A percentile compares a stretch with the other conserved stretches of the same genome.
phyloP scores from a whole-genome alignment of 1,140 invertebrate genomes.

The Macrotrachela quadricornifera region DNA sequence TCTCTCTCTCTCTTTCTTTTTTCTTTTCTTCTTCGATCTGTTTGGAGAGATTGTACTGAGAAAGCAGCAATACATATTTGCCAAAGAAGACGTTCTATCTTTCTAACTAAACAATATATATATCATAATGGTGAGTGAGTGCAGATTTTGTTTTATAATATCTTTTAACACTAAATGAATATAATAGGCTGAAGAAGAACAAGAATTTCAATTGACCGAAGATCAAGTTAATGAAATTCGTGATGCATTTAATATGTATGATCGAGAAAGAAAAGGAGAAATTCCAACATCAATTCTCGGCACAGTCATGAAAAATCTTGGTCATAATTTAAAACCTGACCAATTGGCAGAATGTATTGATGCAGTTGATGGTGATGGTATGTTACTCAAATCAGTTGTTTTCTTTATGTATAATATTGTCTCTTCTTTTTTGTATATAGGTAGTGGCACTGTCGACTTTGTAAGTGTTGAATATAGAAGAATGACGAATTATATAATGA shows the following conservation, averaged over 20 bases:
- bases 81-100: no score
- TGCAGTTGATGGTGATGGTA: conserved; percentile 27
- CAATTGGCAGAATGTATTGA: conserved; percentile 27
- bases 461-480: background rate
- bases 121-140: no score
- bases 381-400: background rate
- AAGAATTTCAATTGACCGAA: conserved; percentile 2
- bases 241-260: conserved; percentile 4
- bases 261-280: conserved; percentile 1
- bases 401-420: background rate
- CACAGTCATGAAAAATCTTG: conserved; percentile 21
- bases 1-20: no score
- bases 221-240: conserved; percentile 1
- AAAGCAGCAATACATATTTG: no score
- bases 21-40: no score
- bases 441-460: conserved; percentile 5
- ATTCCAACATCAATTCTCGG: conserved; percentile 7
- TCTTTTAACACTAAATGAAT: no score
- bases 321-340: conserved; percentile 20
- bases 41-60: no score
- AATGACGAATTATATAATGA: conserved; percentile 13
- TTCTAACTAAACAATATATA: no score
- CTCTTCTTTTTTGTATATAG: background rate
- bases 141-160: no score
- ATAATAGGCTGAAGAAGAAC: conserved; percentile 3